These are phyloP conservation scores for Arctopsyche grandis DNA, from an alignment of 1,140 invertebrate genomes.

Conservation along the genomic window DNA sequence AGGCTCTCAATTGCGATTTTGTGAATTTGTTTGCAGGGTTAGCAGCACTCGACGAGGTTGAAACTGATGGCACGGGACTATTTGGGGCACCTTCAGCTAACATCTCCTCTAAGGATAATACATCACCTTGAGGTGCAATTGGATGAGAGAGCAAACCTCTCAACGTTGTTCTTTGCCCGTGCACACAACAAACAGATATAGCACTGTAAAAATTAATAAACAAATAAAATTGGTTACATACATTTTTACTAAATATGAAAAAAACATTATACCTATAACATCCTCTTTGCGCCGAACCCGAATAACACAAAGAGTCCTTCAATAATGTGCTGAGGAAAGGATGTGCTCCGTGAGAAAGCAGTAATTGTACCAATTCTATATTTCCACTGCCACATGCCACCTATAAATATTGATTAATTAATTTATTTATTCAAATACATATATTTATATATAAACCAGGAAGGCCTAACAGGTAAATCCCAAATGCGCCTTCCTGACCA, in stretches of 20 bases:
- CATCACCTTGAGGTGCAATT: conserved; percentile 75
- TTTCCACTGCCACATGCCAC: conserved; percentile 84
- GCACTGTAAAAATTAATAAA: conserved; percentile 67
- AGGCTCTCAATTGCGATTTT: conserved; percentile 83
- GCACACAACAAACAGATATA: conserved; percentile 86
- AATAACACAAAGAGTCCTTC: conserved; percentile 85
- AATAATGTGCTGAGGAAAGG: conserved; percentile 86
- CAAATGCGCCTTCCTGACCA: too few species aligned
- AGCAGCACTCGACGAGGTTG: conserved; percentile 53
- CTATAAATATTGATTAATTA: conserved; percentile 54
- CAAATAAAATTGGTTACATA: background rate
- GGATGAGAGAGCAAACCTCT: conserved; percentile 84
- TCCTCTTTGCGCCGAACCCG: conserved; percentile 83
- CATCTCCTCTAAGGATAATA: conserved; percentile 89
- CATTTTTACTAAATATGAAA: background rate
- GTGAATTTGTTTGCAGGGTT: conserved; percentile 70
- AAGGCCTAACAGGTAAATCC: too few species aligned
- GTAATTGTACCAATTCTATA: conserved; percentile 80
- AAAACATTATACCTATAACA: conserved; percentile 75
- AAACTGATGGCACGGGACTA: conserved; percentile 61
- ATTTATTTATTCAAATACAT: background rate
- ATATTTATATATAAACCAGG: background rate
- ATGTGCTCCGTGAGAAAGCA: conserved; percentile 85
- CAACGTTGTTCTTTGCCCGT: conserved; percentile 81
- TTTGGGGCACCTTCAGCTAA: conserved; percentile 79